Base-by-base conservation (phyloP, 2,888 invertebrate genomes). In the Byasa hedistus region DNA sequence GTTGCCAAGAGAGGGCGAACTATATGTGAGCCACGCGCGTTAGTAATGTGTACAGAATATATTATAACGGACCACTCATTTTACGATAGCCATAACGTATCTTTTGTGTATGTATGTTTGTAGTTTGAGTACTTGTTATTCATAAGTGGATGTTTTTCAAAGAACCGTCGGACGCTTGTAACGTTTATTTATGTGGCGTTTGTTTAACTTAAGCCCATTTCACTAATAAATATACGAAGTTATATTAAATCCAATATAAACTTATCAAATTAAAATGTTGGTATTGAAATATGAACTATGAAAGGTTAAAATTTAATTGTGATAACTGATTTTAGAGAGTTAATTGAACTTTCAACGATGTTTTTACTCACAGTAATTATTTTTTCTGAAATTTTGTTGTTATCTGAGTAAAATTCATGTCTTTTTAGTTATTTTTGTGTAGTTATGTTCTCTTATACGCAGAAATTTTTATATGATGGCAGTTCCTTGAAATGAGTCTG, bases 1-100 rank as follows among this genome's bases (percentile, higher is more conserved):
- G 65, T 63, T 52, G 61, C 57, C 22, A 55, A 64, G 65, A 52
- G 63, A 52, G 51, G 51, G 57, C 57, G 61, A 58, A 68, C 63
- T 64, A 66, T 69, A 69, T 77, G 73, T 77, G 73, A 80, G 79
- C 76, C 74, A 79, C 74, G 82, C 79, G 79, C 78, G 79, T 81
- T 79, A 77, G 79, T 83, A 80, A 80, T 88, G 81, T 85, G 87
- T 81, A 80, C 77, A 73, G 84, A 85, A 84, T 85, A 82, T 79
- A 80, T 82, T 82, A 80, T 74, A 75, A 75, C 76, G 73, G 73
- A 61, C 66, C 70, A 64, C 67, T 67, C 59, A 63, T 62, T 67
- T 59, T 67, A 51, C 64, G 32, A 52, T 61, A 52, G 44, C 57
- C 56, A 51, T 61, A 61, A 57, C 54, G 52, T 48, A 62, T 71